Evolutionary conservation across 1,140 invertebrate genomes (phyloP).

Genomic region (Yoshiicerus persimilis): DNA sequence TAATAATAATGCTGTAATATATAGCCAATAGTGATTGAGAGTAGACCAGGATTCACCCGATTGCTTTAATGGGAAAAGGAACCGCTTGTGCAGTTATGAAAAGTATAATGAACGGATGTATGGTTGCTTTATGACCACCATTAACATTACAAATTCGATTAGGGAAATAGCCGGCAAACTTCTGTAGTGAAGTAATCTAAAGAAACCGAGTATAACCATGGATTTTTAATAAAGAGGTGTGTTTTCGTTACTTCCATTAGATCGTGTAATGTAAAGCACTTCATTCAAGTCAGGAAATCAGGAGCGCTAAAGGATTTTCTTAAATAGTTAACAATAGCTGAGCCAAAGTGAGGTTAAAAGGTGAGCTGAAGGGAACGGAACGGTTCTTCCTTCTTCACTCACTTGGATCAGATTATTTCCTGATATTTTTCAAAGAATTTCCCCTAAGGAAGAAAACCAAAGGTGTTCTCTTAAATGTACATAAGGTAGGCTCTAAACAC

Average conservation of each 20-base stretch:
- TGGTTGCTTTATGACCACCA: not conserved
- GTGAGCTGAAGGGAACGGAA: conserved; percentile 6
- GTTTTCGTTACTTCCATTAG: not conserved
- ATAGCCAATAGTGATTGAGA: too few relatives aligned
- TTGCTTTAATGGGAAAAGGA: not conserved
- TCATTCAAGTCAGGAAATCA: not conserved
- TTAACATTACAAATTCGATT: not conserved
- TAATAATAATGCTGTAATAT: too few relatives aligned
- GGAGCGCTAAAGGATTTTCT: not conserved
- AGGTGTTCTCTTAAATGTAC: too few relatives aligned
- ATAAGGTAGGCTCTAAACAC: too few relatives aligned
- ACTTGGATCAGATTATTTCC: not conserved
- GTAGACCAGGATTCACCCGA: too few relatives aligned
- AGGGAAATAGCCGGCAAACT: not conserved
- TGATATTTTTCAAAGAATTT: conserved; percentile 1
- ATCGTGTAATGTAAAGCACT: not conserved
- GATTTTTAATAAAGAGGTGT: not conserved
- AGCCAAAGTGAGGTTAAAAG: conserved; percentile 4
- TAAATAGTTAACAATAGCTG: not conserved
- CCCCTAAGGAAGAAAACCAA: not conserved
- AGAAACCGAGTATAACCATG: not conserved
- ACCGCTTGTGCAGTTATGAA: not conserved
- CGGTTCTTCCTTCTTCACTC: not conserved
- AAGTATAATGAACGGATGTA: not conserved
- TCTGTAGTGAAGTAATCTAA: not conserved